Evolutionary conservation across 2,113 vertebrate genomes (phyloP), one percentile per base, ranked within the genome.

Genomic region (Dasyprocta punctata): DNA sequence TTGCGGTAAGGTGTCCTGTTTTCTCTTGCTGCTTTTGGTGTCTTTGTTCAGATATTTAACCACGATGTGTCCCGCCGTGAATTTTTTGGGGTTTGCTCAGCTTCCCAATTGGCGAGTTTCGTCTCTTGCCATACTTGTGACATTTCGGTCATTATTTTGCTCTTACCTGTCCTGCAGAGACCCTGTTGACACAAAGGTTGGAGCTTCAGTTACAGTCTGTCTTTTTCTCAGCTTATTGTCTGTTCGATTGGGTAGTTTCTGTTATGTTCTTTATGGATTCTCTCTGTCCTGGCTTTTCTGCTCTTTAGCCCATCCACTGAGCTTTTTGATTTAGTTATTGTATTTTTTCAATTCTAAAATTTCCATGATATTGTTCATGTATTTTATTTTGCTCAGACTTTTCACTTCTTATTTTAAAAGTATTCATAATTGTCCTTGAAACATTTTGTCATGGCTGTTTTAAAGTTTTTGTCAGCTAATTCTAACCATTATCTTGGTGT

Each of bases 21-120:
- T 36, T 82, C 11, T 52, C 65, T 56, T 30, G 36, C 33, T 80
- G 38, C 38, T 80, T 67, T 83, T 56, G 81, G 24, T 67, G 33
- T 86, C 47, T 93, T 80, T 89, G 92, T 93, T 67, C 78, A 88
- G 86, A 69, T 73, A 80, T 60, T 41, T 73, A 67, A 56, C 58
- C 19, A 6, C 61, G 52, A 75, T 69, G 14, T 11, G 33, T 22
- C 36, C 36, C 63, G 81, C 10, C 28, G 44, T 84, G 81, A 75
- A 58, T 94, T 92, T 96, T 14, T 56, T 85, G n/a, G 33, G 44
- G 28, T 87, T 49, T 56, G 54, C 28, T 93, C 3, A 13, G 69
- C 89, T 82, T 92, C 41, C 47, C 19, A 82, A 41, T 95, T 49
- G 38, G 36, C 49, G 78, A 12, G 30, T 33, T 82, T 47, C 11